Base-by-base conservation (phyloP, 2,888 invertebrate species). In the Odontocolon sp. region DNA sequence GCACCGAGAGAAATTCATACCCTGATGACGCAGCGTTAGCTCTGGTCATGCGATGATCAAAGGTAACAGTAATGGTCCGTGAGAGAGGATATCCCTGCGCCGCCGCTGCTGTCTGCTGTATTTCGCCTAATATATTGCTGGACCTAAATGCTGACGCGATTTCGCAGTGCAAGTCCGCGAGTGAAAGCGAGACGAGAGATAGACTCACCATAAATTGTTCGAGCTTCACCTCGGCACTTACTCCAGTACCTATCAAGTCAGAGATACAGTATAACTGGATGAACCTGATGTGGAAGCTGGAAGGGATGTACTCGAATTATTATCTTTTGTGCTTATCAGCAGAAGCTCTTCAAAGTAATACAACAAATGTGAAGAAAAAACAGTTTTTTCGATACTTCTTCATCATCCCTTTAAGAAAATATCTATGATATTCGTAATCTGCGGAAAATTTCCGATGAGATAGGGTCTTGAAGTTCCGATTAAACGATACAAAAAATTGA, bases 41-140 rank as follows among this genome's bases (percentile, higher is more conserved):
- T 83, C 82, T 82, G 87, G 87, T 88, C 87, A 88, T 85, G 86
- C 88, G 86, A 84, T 88, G 88, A 88, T 87, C 89, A 88, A 89
- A 88, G 88, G 89, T 90, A 89, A 88, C 88, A 88, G 90, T 90
- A 90, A 90, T 90, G 90, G 89, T 70, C 89, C 86, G 90, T 90
- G 89, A 89, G 89, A 87, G 89, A 88, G 88, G 86, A 89, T 89
- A 90, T 86, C 85, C 87, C 57, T 45, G 63, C 26, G 16, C 54
- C 56, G 84, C 80, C 82, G n/a, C n/a, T 61, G 9, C 47, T 57
- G 59, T 14, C 57, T 61, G n/a, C 69, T 85, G 82, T 88, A 88
- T 88, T 88, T 89, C 86, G 88, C 87, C 89, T 89, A 89, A 89
- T 89, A 89, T 89, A 89, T 87, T 87, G 89, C 86, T 66, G 59